Evolutionary conservation across 2,113 vertebrate genomes (phyloP), one percentile per base, ranked within the genome.

Genomic region (Antechinus stuartii): DNA sequence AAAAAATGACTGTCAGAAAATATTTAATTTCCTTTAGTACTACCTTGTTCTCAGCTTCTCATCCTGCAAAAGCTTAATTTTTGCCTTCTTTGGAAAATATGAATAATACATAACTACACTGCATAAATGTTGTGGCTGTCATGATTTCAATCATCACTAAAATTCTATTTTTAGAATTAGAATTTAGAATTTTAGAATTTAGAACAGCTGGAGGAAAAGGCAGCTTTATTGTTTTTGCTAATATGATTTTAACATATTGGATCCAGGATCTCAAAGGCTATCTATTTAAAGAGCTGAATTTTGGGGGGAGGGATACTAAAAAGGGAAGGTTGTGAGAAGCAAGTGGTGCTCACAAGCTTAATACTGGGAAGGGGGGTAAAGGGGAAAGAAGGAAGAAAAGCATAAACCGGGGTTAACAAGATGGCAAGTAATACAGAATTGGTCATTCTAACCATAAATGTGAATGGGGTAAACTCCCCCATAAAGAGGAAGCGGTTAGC

Each of bases 71-170:
- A 95, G 50, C 68, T 2, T 42, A 76, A 91, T 52, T 54, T 94
- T 0, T 94, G 42, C 54, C 55, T 90, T 93, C 56, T 61, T 54
- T 96, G 54, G 25, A 95, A 93, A 94, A 52, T 14, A 30, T 95
- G 19, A 42, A 93, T 92, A 46, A 42, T 42, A 92, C 16, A 76
- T 76, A 22, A n/a, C 68, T 76, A 93, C 16, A 92, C 35, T 19
- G 0, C n/a, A 92, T 54, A 94, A 93, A 96, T 92, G 91, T 3
- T 94, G 12, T 76, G 92, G 92, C 49, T 52, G 61, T 76, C 53
- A 76, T 52, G 55, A 30, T 89, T 96, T 93, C 3, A 76, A 55
- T 22, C 54, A 94, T 55, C 89, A 92, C 54, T 84, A 76, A 0
- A 89, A 61, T 56, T 92, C 49, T 93, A 93, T 91, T 93, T 76